Percentiles rank a stretch among this genome's conserved stretches.
Evolutionary conservation across 2,113 vertebrate species (phyloP).

Genomic region (Leptosomus discolor): DNA sequence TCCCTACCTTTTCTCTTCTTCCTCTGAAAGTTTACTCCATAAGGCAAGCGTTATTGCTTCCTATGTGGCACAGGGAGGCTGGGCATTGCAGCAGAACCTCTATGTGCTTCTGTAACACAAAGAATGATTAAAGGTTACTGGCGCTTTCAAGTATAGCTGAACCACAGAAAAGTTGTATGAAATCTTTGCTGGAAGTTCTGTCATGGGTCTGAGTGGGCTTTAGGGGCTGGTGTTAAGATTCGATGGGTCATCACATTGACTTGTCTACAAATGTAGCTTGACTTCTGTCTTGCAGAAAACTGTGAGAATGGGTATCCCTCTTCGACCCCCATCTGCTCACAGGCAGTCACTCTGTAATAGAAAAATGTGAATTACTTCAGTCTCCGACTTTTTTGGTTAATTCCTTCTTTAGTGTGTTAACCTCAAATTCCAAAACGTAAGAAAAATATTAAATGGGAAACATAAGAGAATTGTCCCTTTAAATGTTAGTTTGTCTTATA

Average conservation of each 20-base stretch:
- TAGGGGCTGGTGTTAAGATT: background rate
- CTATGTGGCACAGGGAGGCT: background rate
- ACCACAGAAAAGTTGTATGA: background rate
- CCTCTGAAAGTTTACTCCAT: background rate
- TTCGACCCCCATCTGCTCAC: background rate
- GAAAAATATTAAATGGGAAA: background rate
- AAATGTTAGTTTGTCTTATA: background rate
- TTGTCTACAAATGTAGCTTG: background rate
- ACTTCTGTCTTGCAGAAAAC: background rate
- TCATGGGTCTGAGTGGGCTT: background rate
- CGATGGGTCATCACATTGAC: background rate
- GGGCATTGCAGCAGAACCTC: background rate
- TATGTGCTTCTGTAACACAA: rapidly evolving
- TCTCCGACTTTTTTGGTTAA: background rate
- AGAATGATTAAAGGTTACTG: background rate
- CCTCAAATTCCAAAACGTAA: background rate
- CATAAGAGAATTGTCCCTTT: background rate
- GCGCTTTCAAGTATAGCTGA: background rate
- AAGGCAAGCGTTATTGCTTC: background rate
- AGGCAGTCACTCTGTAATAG: background rate
- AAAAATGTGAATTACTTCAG: background rate
- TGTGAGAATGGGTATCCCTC: background rate
- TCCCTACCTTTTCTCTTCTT: background rate
- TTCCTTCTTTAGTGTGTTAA: background rate
- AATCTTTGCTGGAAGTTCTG: background rate